phyloP scores from a whole-genome alignment of 2,888 invertebrate species.

The Amblyjoppa fuscipennis region DNA sequence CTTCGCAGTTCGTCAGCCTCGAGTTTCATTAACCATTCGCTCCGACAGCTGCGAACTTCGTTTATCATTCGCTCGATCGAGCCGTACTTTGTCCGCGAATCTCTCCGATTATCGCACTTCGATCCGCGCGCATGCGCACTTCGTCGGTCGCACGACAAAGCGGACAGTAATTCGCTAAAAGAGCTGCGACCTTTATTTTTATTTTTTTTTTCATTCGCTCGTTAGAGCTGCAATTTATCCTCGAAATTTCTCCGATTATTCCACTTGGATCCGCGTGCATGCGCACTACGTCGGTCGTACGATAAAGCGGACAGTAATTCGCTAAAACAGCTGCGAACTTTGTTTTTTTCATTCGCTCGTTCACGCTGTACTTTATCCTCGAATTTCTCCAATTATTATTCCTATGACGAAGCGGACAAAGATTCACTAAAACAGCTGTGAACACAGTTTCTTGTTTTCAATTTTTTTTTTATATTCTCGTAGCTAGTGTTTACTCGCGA shows the following conservation, averaged over 20 bases:
- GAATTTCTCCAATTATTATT: neutral
- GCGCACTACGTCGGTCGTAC: neutral
- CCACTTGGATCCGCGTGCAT: too few species aligned
- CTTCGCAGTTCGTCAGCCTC: slow-evolving; percentile 2
- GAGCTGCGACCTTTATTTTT: neutral
- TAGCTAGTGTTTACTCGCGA: slow-evolving; percentile 5
- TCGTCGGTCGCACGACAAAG: neutral
- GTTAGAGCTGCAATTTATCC: neutral
- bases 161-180: neutral
- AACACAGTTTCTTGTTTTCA: neutral
- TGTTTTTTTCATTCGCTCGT: neutral
- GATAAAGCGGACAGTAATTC: neutral
- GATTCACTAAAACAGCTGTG: neutral
- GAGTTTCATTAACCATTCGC: neutral
- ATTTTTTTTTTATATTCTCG: neutral
- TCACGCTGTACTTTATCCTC: neutral
- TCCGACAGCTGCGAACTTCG: neutral
- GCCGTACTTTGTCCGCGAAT: neutral
- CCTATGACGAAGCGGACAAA: neutral
- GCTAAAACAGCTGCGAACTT: neutral
- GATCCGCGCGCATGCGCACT: neutral
- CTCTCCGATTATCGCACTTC: neutral
- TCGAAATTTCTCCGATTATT: neutral
- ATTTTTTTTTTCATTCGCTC: neutral
- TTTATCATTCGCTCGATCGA: neutral